Base-by-base conservation (phyloP, 2,113 vertebrate species). In the Sander vitreus region DNA sequence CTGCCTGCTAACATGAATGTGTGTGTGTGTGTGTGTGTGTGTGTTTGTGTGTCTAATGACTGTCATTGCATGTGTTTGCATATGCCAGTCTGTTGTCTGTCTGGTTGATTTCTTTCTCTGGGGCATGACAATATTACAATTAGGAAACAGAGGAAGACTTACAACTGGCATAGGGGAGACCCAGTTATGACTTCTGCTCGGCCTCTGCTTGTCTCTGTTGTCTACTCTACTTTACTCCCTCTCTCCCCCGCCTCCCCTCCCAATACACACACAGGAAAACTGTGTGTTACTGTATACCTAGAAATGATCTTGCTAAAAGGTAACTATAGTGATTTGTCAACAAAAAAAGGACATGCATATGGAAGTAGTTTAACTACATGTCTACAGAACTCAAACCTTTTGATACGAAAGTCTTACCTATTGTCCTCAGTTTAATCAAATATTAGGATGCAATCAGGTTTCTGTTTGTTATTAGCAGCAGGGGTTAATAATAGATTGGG, bases 151-250 rank as follows among this genome's bases (percentile, higher is more conserved):
- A 65, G 27, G 9, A 3, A 36, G n/a, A 73, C 36, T 27, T 27
- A 62, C 19, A 65, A 21, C 39, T 66, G 74, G 0, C 50, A 65
- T 3, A 60, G 13, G 13, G 19, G 45, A 81, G 36, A 73, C 16
- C 19, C 30, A 54, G 55, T 59, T 58, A 57, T 36, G 48, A 76
- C 50, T 80, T 63, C 39, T 70, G 74, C 68, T 27, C 45, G 60
- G 54, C 39, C 36, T 62, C 9, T 15, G 21, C 67, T 67, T 33
- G 18, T 64, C 73, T 47, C 25, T 58, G 33, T 18, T 60, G 15
- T 36, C 25, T n/a, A 18, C 43, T 78, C 18, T 27, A 19, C 39
- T 65, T 63, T 27, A 16, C 14, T 72, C 18, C 39, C 23, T 33
- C 18, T 63, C 36, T 33, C 19, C 6, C 30, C 12, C 2, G 0